A percentile compares a stretch with the other conserved stretches of the same genome.
Conservation (phyloP, 2,797 vertebrate genomes). For the Onychomys torridus region DNA sequence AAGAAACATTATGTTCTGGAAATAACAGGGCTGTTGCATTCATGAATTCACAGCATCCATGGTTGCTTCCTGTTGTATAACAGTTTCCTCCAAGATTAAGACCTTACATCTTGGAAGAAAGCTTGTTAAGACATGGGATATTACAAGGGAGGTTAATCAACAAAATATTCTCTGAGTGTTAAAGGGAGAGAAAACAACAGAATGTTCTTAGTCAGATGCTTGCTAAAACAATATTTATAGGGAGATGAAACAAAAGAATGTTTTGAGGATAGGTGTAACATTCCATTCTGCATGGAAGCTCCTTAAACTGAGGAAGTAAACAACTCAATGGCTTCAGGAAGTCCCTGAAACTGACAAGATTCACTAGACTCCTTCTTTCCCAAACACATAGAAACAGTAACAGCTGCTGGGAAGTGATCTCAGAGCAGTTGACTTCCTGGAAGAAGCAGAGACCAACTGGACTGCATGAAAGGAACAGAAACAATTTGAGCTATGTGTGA, state of each 20-base stretch:
- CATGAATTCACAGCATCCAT: not conserved
- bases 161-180: not conserved
- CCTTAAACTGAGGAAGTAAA: not conserved
- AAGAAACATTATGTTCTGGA: not conserved
- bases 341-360: not conserved
- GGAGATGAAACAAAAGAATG: not conserved
- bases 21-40: not conserved
- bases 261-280: not conserved
- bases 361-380: not conserved
- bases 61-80: not conserved
- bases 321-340: not conserved
- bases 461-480: not conserved
- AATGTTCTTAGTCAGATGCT: not conserved
- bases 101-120: not conserved
- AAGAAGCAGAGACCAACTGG: not conserved
- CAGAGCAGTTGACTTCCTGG: not conserved
- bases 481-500: not conserved
- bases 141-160: not conserved
- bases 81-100: not conserved
- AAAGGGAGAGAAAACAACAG: not conserved
- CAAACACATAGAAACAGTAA: not conserved
- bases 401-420: not conserved
- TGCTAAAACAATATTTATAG: not conserved
- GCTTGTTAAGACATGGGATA: not conserved
- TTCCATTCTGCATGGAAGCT: not conserved